phyloP scores from a whole-genome alignment of 2,113 vertebrate genomes.

The Pelvicachromis taeniatus region DNA sequence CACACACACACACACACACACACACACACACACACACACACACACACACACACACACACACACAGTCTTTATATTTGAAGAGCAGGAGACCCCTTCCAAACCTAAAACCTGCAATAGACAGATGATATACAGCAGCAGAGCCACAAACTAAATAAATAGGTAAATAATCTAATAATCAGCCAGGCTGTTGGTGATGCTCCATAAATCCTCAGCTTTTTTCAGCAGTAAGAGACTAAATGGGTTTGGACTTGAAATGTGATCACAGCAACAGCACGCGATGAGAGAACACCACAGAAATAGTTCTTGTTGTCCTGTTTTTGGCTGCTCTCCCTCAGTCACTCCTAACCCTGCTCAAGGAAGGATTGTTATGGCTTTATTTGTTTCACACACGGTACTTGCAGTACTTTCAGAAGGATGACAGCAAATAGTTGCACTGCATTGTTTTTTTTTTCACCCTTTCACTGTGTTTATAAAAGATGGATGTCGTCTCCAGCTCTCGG shows the following conservation, averaged over 20 bases:
- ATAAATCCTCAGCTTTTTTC: background rate
- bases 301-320: background rate
- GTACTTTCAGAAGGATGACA: background rate
- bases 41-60: background rate
- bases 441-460: background rate
- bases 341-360: background rate
- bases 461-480: background rate
- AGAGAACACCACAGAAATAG: background rate
- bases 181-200: background rate
- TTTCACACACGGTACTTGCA: background rate
- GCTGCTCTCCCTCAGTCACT: background rate
- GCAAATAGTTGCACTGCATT: background rate
- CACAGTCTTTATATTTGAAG: constrained; percentile 17
- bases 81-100: background rate
- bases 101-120: background rate
- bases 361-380: background rate
- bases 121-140: constrained; percentile 44
- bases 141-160: constrained; percentile 21
- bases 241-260: background rate
- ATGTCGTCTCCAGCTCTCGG: background rate
- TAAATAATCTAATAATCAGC: background rate
- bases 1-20: background rate
- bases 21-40: background rate
- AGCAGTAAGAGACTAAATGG: background rate
- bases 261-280: background rate